A percentile compares a stretch with the other conserved stretches of the same genome.
phyloP scores from a whole-genome alignment of 2,113 vertebrate species.

The Myocastor coypus region DNA sequence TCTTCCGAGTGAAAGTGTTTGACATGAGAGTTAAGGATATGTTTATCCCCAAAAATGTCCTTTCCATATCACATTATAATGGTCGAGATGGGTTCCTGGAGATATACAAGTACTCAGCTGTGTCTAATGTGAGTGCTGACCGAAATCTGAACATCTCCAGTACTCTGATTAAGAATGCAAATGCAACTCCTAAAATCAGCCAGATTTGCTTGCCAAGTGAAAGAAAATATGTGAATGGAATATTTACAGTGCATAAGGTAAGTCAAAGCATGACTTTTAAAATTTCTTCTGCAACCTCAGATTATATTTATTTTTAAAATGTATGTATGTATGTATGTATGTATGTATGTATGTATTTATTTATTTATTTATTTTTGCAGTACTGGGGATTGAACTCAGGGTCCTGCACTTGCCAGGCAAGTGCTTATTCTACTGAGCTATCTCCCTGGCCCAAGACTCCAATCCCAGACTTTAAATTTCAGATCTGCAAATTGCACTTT shows the following conservation, averaged over 20 bases:
- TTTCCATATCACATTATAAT: conserved; percentile 1
- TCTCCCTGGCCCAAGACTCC: too few relatives aligned
- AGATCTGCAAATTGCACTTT: not conserved
- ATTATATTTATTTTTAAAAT: not conserved
- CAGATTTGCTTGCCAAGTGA: not conserved
- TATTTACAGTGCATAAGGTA: conserved; percentile 53
- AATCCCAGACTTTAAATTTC: not conserved
- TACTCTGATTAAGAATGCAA: not conserved
- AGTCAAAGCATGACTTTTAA: not conserved
- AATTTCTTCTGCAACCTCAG: not conserved
- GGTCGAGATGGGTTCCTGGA: conserved; percentile 47
- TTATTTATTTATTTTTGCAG: too few relatives aligned
- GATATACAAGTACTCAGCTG: not conserved
- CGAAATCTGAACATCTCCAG: not conserved
- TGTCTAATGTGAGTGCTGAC: not conserved
- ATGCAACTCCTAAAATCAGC: conserved; percentile 50
- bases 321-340: too few relatives aligned
- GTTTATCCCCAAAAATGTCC: conserved; percentile 5
- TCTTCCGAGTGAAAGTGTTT: conserved; percentile 62
- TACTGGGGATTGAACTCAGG: too few relatives aligned
- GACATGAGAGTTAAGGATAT: not conserved
- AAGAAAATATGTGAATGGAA: conserved; percentile 59
- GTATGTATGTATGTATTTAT: too few relatives aligned
- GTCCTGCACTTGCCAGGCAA: too few relatives aligned
- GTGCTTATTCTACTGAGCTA: too few relatives aligned